These are phyloP conservation scores for Lasioglossum morio DNA, from an alignment of 2,888 invertebrate species.

Conservation along the genomic window DNA sequence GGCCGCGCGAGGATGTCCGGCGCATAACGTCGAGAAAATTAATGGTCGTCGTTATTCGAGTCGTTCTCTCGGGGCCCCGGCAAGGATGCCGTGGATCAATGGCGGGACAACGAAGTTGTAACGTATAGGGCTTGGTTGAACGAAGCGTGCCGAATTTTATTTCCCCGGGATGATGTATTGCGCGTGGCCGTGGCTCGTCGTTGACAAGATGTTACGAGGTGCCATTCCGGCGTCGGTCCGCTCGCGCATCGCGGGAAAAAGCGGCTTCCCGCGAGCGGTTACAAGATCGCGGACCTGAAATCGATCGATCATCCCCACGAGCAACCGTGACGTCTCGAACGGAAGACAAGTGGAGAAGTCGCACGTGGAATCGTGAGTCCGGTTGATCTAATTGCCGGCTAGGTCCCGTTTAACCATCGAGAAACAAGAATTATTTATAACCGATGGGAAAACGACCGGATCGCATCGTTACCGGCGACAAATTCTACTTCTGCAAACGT, in stretches of 20 bases:
- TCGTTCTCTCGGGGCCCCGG: slow-evolving; percentile 59
- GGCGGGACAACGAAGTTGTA: slow-evolving; percentile 58
- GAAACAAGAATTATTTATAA: background rate
- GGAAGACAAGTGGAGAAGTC: background rate
- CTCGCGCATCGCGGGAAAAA: slow-evolving; percentile 30
- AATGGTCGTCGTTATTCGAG: slow-evolving; percentile 72
- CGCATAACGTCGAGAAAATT: slow-evolving; percentile 69
- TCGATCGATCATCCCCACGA: slow-evolving; percentile 40
- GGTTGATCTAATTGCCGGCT: slow-evolving; percentile 14
- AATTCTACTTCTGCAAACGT: background rate
- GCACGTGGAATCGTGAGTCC: background rate
- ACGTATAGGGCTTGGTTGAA: slow-evolving; percentile 48
- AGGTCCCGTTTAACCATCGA: slow-evolving; percentile 3
- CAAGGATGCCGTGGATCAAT: slow-evolving; percentile 59
- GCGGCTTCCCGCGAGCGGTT: slow-evolving; percentile 45
- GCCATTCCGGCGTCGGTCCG: slow-evolving; percentile 19
- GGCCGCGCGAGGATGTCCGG: slow-evolving; percentile 66
- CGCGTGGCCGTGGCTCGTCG: slow-evolving; percentile 42
- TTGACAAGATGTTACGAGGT: slow-evolving; percentile 58
- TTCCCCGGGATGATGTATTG: slow-evolving; percentile 60
- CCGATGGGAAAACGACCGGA: background rate
- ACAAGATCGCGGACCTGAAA: slow-evolving; percentile 16
- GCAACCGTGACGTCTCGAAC: background rate
- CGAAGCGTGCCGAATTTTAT: slow-evolving; percentile 66
- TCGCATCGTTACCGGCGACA: background rate